Conservation (phyloP, 2,888 invertebrate species). For the Hyalella azteca region DNA sequence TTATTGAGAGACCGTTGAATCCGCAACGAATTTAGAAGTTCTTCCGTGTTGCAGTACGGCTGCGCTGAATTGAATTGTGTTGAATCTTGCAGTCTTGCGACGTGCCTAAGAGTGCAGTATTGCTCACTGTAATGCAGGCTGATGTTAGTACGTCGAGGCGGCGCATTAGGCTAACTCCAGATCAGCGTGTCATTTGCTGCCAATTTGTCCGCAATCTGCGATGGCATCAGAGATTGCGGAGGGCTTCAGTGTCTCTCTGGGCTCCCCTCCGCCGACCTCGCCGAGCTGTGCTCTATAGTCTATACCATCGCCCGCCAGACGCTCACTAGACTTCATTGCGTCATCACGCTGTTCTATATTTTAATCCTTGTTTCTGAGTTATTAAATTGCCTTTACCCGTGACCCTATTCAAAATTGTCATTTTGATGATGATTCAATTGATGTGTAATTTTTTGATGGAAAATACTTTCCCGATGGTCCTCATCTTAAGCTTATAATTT, state of each 20-base stretch:
- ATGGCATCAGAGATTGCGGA: not conserved
- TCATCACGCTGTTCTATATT: no score
- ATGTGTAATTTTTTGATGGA: no score
- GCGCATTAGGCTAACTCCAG: not conserved
- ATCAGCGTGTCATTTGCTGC: constrained; percentile 6
- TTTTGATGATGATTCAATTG: no score
- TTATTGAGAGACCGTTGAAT: not conserved
- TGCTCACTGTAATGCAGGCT: not conserved
- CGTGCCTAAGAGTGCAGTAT: not conserved
- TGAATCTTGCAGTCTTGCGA: not conserved
- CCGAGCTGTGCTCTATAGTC: not conserved
- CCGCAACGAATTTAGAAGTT: not conserved
- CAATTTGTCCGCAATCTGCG: not conserved
- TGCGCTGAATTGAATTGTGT: not conserved
- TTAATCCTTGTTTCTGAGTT: no score
- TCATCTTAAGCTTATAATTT: no score
- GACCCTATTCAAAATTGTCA: no score
- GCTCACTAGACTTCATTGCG: not conserved
- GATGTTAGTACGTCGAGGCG: not conserved
- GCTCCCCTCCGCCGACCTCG: not conserved
- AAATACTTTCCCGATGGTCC: no score
- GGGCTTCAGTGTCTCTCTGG: not conserved
- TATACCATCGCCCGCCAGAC: not conserved
- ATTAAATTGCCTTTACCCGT: no score
- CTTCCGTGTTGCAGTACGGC: not conserved